These are phyloP conservation scores for Merodon equestris DNA, from an alignment of 2,888 invertebrate species.

Conservation along the genomic window DNA sequence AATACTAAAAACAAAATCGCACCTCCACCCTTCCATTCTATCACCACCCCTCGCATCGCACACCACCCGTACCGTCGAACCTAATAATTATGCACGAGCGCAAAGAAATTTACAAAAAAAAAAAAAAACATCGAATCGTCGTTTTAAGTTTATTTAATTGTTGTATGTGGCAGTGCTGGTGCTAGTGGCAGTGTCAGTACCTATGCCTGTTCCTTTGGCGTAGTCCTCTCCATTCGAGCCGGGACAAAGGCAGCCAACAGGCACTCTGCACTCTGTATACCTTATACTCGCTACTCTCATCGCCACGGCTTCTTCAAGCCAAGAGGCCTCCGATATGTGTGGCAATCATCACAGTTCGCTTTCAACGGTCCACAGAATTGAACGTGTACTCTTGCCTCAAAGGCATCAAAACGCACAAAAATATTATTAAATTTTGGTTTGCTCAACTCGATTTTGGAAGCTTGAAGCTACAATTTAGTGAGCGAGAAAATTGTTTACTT, in stretches of 20 bases:
- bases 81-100: constrained; percentile 48
- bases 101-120: constrained; percentile 9
- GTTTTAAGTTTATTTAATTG: constrained; percentile 60
- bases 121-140: constrained; percentile 25
- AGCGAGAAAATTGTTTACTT: too few species aligned
- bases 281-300: constrained; percentile 8
- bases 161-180: constrained; percentile 26
- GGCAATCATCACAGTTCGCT: constrained; percentile 58
- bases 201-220: constrained; percentile 2
- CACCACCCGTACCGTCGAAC: constrained; percentile 7
- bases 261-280: constrained; percentile 34
- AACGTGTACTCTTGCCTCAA: constrained; percentile 37
- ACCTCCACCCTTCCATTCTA: too few species aligned
- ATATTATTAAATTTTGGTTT: not conserved
- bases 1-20: constrained; percentile 23
- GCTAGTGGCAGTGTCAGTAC: not conserved
- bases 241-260: constrained; percentile 12
- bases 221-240: constrained; percentile 16
- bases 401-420: constrained; percentile 5
- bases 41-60: not conserved
- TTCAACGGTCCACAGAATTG: constrained; percentile 54
- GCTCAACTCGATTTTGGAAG: constrained; percentile 6
- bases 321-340: constrained; percentile 47
- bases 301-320: constrained; percentile 33
- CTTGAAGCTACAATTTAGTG: too few species aligned